Conservation (phyloP, 2,797 vertebrate genomes). For the Rhinophrynus dorsalis region DNA sequence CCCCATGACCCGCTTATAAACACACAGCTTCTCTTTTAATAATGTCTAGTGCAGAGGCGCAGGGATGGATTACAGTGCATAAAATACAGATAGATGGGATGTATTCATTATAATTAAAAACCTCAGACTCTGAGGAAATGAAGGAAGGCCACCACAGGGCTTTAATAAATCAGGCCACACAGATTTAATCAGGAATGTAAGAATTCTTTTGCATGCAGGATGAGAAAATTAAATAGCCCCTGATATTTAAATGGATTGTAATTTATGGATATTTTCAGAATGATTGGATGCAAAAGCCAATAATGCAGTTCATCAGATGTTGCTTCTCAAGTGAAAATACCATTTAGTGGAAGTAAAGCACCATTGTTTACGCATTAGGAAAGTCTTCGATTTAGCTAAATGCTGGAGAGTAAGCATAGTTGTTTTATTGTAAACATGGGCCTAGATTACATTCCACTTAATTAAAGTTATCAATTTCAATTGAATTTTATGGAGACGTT, state of each 20-base stretch:
- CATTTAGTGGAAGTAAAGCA: neutral
- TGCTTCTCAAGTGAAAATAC: neutral
- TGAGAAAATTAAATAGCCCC: slow-evolving; percentile 63
- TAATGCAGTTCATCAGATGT: slow-evolving; percentile 15
- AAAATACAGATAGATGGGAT: slow-evolving; percentile 38
- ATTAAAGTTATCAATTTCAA: too few relatives aligned
- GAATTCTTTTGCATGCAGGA: slow-evolving; percentile 60
- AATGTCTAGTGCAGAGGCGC: slow-evolving; percentile 9
- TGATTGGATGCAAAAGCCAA: slow-evolving; percentile 19
- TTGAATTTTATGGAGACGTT: too few relatives aligned
- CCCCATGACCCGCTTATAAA: slow-evolving; percentile 11
- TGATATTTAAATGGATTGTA: slow-evolving; percentile 48
- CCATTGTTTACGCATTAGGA: neutral
- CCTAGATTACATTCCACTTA: too few relatives aligned
- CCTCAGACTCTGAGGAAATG: slow-evolving; percentile 49
- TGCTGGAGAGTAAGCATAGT: neutral
- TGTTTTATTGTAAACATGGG: too few relatives aligned
- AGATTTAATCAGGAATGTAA: slow-evolving; percentile 64
- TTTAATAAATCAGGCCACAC: slow-evolving; percentile 63
- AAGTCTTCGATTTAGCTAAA: neutral
- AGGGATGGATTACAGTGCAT: slow-evolving; percentile 28
- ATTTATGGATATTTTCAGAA: slow-evolving; percentile 45
- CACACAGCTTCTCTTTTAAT: slow-evolving; percentile 38
- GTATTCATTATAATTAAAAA: slow-evolving; percentile 51
- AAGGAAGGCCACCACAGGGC: slow-evolving; percentile 54